A percentile compares a stretch with the other conserved stretches of the same genome.
phyloP scores from a whole-genome alignment of 2,888 invertebrate genomes.

The Macaria notata region DNA sequence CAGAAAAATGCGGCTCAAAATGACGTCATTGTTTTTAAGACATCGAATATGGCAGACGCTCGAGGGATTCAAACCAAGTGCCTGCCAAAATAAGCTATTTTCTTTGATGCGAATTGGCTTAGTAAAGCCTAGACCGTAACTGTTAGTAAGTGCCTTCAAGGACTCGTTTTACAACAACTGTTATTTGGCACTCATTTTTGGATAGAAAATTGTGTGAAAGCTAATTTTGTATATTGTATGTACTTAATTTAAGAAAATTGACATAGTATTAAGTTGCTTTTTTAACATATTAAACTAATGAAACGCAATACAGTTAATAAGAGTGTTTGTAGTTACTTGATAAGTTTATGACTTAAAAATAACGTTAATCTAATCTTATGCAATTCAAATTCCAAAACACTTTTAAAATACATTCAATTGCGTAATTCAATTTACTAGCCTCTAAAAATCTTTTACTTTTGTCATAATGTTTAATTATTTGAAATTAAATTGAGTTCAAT shows the following conservation, averaged over 20 bases:
- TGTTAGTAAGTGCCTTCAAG: slow-evolving; percentile 8
- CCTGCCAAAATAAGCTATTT: slow-evolving; percentile 15
- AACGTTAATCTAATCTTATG: too few relatives aligned
- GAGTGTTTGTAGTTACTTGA: too few relatives aligned
- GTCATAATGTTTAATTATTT: too few relatives aligned
- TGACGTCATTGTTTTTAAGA: slow-evolving; percentile 31
- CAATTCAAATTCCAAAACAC: too few relatives aligned
- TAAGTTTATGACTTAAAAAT: too few relatives aligned
- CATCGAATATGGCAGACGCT: slow-evolving; percentile 11
- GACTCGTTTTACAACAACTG: slow-evolving; percentile 10
- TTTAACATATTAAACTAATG: too few relatives aligned
- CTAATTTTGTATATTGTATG: neutral
- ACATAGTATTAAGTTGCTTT: neutral
- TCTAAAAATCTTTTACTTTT: too few relatives aligned
- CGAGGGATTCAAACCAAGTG: slow-evolving; percentile 4
- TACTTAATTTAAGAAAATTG: neutral
- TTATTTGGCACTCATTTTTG: slow-evolving; percentile 13
- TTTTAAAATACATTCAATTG: too few relatives aligned
- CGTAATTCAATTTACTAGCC: too few relatives aligned
- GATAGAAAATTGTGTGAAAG: neutral
- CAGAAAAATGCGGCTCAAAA: slow-evolving; percentile 30
- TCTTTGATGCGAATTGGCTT: slow-evolving; percentile 2
- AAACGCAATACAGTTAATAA: too few relatives aligned
- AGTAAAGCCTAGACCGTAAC: slow-evolving; percentile 8
- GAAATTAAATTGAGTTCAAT: too few relatives aligned